Percentiles rank a stretch among this genome's conserved stretches.
Evolutionary conservation across 2,888 invertebrate species (phyloP).

Genomic region (Hyposoter dolosus): DNA sequence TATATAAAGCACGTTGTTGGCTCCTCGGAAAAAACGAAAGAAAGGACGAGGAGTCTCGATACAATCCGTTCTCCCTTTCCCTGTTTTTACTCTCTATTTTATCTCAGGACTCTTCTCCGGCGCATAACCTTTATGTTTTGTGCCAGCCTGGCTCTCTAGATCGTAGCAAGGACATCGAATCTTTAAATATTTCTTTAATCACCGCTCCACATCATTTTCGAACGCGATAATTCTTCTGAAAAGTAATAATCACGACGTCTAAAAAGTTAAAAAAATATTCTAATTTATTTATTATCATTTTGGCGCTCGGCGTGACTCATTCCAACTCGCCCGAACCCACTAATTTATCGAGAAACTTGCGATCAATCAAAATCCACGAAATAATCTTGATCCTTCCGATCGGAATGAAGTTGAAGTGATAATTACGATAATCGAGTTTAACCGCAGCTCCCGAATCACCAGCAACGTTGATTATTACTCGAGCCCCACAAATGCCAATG

Average conservation of each 20-base stretch:
- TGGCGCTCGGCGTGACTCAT: neutral
- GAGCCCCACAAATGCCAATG: neutral
- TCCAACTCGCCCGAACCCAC: neutral
- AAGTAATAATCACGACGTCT: neutral
- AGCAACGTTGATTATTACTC: neutral
- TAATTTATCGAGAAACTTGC: neutral
- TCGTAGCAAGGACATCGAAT: conserved; percentile 29
- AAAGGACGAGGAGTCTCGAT: conserved; percentile 44
- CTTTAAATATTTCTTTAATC: neutral
- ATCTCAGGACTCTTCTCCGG: conserved; percentile 36
- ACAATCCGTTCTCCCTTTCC: conserved; percentile 56
- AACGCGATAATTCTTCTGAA: too few relatives aligned
- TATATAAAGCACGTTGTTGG: conserved; percentile 32
- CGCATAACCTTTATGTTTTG: conserved; percentile 35
- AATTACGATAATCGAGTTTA: neutral
- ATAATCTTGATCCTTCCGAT: neutral
- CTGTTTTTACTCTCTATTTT: conserved; percentile 48
- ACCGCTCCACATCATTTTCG: neutral
- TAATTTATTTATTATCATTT: neutral
- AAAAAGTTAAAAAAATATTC: neutral
- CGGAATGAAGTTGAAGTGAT: neutral
- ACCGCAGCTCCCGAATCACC: neutral
- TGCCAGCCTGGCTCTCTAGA: neutral
- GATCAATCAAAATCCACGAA: neutral
- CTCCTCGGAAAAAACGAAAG: conserved; percentile 44